Evolutionary conservation across 2,888 invertebrate species (phyloP).

Genomic region (Proisotoma minuta): DNA sequence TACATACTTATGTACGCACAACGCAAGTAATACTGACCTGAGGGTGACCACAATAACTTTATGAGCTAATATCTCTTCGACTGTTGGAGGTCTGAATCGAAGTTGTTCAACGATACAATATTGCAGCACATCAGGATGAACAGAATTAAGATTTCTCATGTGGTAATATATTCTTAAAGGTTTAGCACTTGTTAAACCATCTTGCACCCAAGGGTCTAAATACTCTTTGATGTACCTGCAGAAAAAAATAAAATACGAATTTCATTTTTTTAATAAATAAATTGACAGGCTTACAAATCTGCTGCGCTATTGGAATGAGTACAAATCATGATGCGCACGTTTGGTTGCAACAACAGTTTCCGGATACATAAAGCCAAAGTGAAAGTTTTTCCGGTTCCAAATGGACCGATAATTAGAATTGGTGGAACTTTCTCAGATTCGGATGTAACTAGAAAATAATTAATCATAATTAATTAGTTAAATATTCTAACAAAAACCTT

Average conservation of each 20-base stretch:
- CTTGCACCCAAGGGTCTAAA: slow-evolving; percentile 67
- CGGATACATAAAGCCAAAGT: slow-evolving; percentile 70
- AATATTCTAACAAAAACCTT: too few species aligned
- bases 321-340: slow-evolving; percentile 70
- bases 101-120: slow-evolving; percentile 66
- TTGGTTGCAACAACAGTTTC: slow-evolving; percentile 61
- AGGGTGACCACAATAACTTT: slow-evolving; percentile 73
- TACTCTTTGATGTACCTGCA: slow-evolving; percentile 73
- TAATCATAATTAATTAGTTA: too few species aligned
- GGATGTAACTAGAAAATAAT: too few species aligned
- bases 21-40: too few species aligned
- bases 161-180: slow-evolving; percentile 75
- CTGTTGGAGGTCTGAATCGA: slow-evolving; percentile 64
- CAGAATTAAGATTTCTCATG: slow-evolving; percentile 72
- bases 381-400: slow-evolving; percentile 69
- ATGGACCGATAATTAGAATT: slow-evolving; percentile 61
- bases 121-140: slow-evolving; percentile 63
- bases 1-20: too few species aligned
- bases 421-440: slow-evolving; percentile 63
- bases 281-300: slow-evolving; percentile 36
- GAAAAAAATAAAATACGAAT: not conserved
- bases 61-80: slow-evolving; percentile 66
- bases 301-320: slow-evolving; percentile 72
- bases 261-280: slow-evolving; percentile 1
- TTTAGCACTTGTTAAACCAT: slow-evolving; percentile 62